Percentiles rank a stretch among this genome's conserved stretches.
Evolutionary conservation across 2,797 vertebrate species (phyloP).

Genomic region (Microctenopoma stevenorrisi): DNA sequence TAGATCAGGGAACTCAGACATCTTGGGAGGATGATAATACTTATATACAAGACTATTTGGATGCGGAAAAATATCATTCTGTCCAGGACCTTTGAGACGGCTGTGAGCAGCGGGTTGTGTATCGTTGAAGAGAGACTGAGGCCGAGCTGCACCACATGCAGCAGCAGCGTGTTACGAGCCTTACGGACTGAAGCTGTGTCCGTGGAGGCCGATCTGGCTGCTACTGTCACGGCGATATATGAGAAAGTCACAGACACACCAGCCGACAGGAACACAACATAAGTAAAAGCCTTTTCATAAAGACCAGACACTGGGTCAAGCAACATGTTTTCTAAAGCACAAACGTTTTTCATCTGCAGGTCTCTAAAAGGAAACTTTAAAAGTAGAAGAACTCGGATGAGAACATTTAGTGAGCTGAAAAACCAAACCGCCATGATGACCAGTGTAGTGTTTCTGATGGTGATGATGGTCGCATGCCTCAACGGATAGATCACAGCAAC

Average conservation of each 20-base stretch:
- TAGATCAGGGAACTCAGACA: slow-evolving; percentile 60
- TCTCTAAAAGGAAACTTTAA: slow-evolving; percentile 25
- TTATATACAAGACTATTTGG: slow-evolving; percentile 3
- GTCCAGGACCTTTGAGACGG: not conserved
- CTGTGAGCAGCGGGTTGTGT: not conserved
- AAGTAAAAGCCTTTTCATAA: too few species aligned
- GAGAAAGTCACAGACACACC: slow-evolving; percentile 12
- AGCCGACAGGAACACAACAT: slow-evolving; percentile 20
- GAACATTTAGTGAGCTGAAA: slow-evolving; percentile 35
- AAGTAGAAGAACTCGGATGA: slow-evolving; percentile 25
- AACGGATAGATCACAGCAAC: slow-evolving; percentile 76
- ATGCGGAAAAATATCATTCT: not conserved
- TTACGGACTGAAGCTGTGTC: slow-evolving; percentile 44
- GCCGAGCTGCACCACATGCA: slow-evolving; percentile 62
- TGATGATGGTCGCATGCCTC: slow-evolving; percentile 66
- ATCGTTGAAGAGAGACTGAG: slow-evolving; percentile 49
- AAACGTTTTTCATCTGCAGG: too few species aligned
- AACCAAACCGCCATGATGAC: slow-evolving; percentile 59
- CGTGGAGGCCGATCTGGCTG: slow-evolving; percentile 55
- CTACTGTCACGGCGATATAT: slow-evolving; percentile 52
- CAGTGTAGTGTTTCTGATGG: slow-evolving; percentile 52
- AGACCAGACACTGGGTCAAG: too few species aligned
- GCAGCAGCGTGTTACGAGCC: slow-evolving; percentile 54
- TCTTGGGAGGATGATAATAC: slow-evolving; percentile 38
- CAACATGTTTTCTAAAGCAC: too few species aligned